Evolutionary conservation across 2,888 invertebrate species (phyloP).

Genomic region (Drosophila kanekoi): DNA sequence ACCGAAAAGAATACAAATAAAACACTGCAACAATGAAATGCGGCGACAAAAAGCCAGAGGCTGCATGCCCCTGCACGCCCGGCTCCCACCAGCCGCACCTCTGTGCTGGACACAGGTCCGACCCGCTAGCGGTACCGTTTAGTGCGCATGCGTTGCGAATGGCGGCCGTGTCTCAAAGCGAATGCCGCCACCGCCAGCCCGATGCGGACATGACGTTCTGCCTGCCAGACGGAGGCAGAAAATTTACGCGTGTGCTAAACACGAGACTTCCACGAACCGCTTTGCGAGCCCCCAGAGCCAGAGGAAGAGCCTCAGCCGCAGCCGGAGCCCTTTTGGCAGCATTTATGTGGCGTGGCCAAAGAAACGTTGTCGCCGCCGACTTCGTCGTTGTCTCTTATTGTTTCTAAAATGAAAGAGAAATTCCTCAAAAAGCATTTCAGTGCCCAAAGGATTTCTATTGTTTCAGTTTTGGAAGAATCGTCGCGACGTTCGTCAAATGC

Average conservation of each 20-base stretch:
- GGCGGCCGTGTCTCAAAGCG: slow-evolving; percentile 81
- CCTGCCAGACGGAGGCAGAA: slow-evolving; percentile 64
- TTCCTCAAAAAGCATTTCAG: slow-evolving; percentile 68
- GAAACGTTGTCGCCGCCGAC: slow-evolving; percentile 18
- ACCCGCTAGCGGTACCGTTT: slow-evolving; percentile 84
- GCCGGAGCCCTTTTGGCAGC: slow-evolving; percentile 29
- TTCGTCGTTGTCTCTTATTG: slow-evolving; percentile 57
- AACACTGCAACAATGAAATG: slow-evolving; percentile 72
- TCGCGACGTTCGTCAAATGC: slow-evolving; percentile 62
- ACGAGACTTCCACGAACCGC: slow-evolving; percentile 85
- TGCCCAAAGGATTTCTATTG: slow-evolving; percentile 79
- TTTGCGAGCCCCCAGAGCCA: slow-evolving; percentile 20
- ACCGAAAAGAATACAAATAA: slow-evolving; percentile 9
- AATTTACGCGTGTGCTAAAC: slow-evolving; percentile 85
- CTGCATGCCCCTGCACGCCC: neutral
- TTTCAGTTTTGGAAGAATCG: slow-evolving; percentile 37
- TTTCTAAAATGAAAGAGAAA: slow-evolving; percentile 73
- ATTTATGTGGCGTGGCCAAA: slow-evolving; percentile 67
- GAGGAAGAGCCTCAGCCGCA: neutral
- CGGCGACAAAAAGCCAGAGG: slow-evolving; percentile 68
- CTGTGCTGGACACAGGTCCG: slow-evolving; percentile 33
- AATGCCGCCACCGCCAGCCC: slow-evolving; percentile 72
- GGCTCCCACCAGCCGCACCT: neutral
- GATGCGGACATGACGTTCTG: slow-evolving; percentile 27
- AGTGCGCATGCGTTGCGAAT: slow-evolving; percentile 84